These are phyloP conservation scores for Gyps fulvus DNA, from an alignment of 2,113 vertebrate species.

Conservation along the genomic window DNA sequence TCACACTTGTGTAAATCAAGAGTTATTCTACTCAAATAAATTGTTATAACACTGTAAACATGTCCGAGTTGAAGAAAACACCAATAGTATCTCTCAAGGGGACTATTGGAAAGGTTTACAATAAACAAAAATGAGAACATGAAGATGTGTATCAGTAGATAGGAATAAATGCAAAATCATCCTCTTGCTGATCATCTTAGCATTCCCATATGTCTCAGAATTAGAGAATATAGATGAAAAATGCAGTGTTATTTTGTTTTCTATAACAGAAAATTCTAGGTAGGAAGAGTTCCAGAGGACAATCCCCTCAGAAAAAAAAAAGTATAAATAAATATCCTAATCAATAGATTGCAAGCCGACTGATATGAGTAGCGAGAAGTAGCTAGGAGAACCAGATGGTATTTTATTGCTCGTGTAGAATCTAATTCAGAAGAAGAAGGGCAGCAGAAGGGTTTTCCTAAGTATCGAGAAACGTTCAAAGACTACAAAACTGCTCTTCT, in stretches of 20 bases:
- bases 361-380: background rate
- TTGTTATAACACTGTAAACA: background rate
- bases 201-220: background rate
- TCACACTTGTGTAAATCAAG: background rate
- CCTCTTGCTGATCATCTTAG: background rate
- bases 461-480: background rate
- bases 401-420: background rate
- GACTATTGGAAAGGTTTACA: background rate
- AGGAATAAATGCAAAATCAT: background rate
- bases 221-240: background rate
- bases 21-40: background rate
- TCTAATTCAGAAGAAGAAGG: background rate
- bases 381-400: background rate
- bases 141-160: background rate
- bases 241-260: background rate
- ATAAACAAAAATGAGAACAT: background rate
- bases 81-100: background rate
- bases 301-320: background rate
- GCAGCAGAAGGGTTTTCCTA: background rate
- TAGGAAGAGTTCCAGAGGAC: background rate
- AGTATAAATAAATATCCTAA: background rate
- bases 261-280: background rate
- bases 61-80: background rate
- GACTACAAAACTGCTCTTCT: background rate
- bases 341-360: background rate